Percentiles rank a stretch among this genome's conserved stretches.
These are phyloP conservation scores for Apodemia zela DNA, from an alignment of 2,888 invertebrate species.

Conservation along the genomic window DNA sequence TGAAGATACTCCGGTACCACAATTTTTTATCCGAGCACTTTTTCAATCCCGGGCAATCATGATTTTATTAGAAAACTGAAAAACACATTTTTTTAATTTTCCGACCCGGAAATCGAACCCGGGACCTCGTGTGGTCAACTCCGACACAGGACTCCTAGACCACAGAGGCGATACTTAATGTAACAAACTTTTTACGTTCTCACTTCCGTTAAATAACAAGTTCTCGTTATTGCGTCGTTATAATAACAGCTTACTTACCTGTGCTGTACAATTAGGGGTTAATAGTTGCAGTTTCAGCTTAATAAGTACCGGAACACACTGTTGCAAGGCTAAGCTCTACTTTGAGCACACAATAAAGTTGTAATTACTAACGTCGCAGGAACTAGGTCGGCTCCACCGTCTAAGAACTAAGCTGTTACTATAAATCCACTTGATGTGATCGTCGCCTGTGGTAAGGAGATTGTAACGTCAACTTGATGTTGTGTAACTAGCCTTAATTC, in stretches of 20 bases:
- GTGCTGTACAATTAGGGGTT: slow-evolving; percentile 16
- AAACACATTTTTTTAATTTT: too few relatives aligned
- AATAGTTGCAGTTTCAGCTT: slow-evolving; percentile 28
- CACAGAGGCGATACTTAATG: too few relatives aligned
- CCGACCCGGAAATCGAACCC: too few relatives aligned
- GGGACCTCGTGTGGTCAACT: too few relatives aligned
- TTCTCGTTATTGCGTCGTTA: neutral
- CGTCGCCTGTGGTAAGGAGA: slow-evolving; percentile 31
- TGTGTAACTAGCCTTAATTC: slow-evolving; percentile 25
- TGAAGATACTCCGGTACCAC: too few relatives aligned
- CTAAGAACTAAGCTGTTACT: slow-evolving; percentile 32
- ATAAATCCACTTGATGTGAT: slow-evolving; percentile 34
- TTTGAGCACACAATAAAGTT: slow-evolving; percentile 44
- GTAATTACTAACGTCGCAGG: slow-evolving; percentile 41
- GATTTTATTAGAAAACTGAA: too few relatives aligned
- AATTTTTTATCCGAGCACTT: too few relatives aligned
- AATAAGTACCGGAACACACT: slow-evolving; percentile 28
- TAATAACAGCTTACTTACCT: slow-evolving; percentile 21
- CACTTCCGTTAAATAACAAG: slow-evolving; percentile 8
- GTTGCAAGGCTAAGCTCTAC: slow-evolving; percentile 17
- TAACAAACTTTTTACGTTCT: neutral
- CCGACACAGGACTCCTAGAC: too few relatives aligned
- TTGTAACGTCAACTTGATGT: slow-evolving; percentile 27
- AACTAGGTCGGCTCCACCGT: slow-evolving; percentile 23
- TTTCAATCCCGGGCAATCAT: too few relatives aligned